Base-by-base conservation (phyloP, 2,888 invertebrate species). In the Polia nebulosa region DNA sequence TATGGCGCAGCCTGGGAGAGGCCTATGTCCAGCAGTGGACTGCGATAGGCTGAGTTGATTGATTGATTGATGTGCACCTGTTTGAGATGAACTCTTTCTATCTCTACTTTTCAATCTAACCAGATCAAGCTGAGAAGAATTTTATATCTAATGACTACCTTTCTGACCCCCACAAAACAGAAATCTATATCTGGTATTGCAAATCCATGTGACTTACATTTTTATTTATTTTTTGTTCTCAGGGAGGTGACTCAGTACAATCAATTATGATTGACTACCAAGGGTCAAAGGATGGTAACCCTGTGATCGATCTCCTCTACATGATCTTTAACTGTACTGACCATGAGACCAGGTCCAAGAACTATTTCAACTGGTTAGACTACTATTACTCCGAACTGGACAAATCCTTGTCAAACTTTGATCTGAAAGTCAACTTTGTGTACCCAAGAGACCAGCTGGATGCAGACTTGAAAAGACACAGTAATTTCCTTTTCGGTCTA, bases 301-400 rank as follows among this genome's bases (percentile, higher is more conserved):
- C 90, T 6, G 87, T 72, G 0, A 57, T 64, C 1, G 91, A 91
- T 39, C 20, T 91, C 0, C 78, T 88, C 17, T 90, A 87, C 76
- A 80, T 75, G 69, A 83, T 81, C 20, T 80, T 81, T 32, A 88
- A 85, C 63, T 88, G 89, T 49, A 88, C 89, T 0, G 84, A 89
- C 52, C 74, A 91, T 29, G 80, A 81, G 13, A 80, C 80, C 1
- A 85, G 90, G 22, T 51, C 41, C 0, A 58, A 84, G 22, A 67
- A 88, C 47, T 90, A 81, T 36, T 53, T 85, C 7, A 84, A 83
- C 5, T 89, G 88, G 87, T 71, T 89, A 2, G 85, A 89, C 51
- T 82, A 80, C 51, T 89, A 89, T 51, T 76, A 89, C 44, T 34
- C 62, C 3, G 81, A 83, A 61, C 64, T 89, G 34, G 85, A 85